These are phyloP conservation scores for Lichenostomus cassidix DNA, from an alignment of 2,113 vertebrate species.

Conservation along the genomic window DNA sequence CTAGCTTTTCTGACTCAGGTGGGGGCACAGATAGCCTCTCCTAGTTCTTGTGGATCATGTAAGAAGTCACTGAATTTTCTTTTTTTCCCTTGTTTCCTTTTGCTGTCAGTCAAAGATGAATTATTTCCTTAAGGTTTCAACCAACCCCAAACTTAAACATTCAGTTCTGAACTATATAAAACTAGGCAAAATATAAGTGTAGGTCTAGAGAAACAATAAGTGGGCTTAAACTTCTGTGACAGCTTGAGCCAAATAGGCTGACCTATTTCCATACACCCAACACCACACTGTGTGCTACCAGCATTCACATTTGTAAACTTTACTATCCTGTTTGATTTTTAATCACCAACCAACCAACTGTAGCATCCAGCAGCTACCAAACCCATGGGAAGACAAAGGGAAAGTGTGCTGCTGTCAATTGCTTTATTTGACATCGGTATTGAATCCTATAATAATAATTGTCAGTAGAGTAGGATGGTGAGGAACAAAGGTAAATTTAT, in stretches of 20 bases:
- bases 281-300: not conserved
- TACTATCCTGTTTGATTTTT: not conserved
- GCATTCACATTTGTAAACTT: not conserved
- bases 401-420: not conserved
- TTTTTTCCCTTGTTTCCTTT: not conserved
- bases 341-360: not conserved
- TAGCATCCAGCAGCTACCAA: not conserved
- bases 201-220: not conserved
- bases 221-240: not conserved
- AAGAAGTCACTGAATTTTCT: not conserved
- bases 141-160: not conserved
- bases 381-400: not conserved
- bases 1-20: not conserved
- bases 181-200: not conserved
- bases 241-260: not conserved
- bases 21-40: not conserved
- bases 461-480: not conserved
- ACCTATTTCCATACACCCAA: not conserved
- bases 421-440: not conserved
- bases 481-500: not conserved
- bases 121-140: not conserved
- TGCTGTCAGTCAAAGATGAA: fast-evolving
- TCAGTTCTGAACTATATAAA: not conserved
- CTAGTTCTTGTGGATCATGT: not conserved
- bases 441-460: not conserved